Evolutionary conservation across 1,140 invertebrate genomes (phyloP).

Genomic region (Euura saliciscinereae): DNA sequence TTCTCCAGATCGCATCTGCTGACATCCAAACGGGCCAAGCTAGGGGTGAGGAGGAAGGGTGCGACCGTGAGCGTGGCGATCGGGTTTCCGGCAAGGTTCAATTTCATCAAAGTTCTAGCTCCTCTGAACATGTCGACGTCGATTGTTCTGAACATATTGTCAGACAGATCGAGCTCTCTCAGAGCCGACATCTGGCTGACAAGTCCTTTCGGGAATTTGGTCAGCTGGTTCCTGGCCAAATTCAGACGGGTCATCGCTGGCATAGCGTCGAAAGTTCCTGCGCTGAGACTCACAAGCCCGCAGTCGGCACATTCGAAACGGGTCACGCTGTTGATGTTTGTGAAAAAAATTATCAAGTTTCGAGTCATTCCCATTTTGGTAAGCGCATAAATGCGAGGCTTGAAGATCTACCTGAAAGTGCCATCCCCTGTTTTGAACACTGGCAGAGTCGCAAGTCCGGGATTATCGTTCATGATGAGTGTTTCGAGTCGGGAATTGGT

Average conservation of each 20-base stretch:
- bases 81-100: slow-evolving; percentile 74
- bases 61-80: slow-evolving; percentile 68
- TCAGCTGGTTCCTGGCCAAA: slow-evolving; percentile 64
- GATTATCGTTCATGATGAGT: slow-evolving; percentile 71
- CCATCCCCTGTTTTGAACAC: slow-evolving; percentile 50
- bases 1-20: slow-evolving; percentile 68
- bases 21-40: slow-evolving; percentile 66
- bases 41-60: slow-evolving; percentile 66
- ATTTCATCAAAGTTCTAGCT: slow-evolving; percentile 63
- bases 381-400: slow-evolving; percentile 9
- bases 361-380: slow-evolving; percentile 24
- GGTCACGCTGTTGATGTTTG: slow-evolving; percentile 59
- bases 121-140: slow-evolving; percentile 66
- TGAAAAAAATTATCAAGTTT: slow-evolving; percentile 57
- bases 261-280: slow-evolving; percentile 70
- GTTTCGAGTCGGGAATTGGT: slow-evolving; percentile 71
- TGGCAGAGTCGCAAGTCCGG: slow-evolving; percentile 65
- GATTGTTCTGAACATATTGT: slow-evolving; percentile 66
- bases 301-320: slow-evolving; percentile 73
- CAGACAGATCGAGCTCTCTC: slow-evolving; percentile 71
- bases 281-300: slow-evolving; percentile 65
- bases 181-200: slow-evolving; percentile 63
- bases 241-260: slow-evolving; percentile 68
- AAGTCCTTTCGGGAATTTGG: slow-evolving; percentile 46
- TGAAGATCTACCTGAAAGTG: slow-evolving; percentile 40